Percentiles rank a stretch among this genome's conserved stretches.
These are phyloP conservation scores for Fissipunctia ypsillon DNA, from an alignment of 2,888 invertebrate genomes.

Conservation along the genomic window DNA sequence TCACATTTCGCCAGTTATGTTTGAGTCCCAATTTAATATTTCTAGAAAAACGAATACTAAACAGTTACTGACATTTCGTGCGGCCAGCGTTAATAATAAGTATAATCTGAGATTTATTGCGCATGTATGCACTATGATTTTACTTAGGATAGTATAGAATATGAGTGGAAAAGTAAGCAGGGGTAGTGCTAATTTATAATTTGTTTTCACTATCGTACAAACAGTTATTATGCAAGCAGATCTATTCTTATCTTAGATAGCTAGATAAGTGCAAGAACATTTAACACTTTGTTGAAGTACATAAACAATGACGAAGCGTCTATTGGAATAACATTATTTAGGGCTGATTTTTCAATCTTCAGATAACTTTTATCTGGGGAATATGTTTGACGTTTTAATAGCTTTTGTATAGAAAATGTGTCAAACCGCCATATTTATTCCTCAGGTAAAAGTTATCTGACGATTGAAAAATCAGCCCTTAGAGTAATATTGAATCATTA, in stretches of 20 bases:
- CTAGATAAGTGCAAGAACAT: conserved; percentile 19
- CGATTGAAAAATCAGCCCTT: no score
- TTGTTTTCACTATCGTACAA: conserved; percentile 17
- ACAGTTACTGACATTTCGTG: no score
- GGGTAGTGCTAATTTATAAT: conserved; percentile 18
- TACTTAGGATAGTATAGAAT: background rate
- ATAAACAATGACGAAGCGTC: conserved; percentile 36
- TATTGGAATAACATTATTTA: background rate
- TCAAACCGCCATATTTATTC: no score
- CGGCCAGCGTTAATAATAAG: background rate
- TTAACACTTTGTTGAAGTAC: conserved; percentile 36
- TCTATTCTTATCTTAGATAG: conserved; percentile 49
- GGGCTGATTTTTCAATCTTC: no score
- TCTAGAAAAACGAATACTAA: no score
- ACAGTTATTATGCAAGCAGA: conserved; percentile 32
- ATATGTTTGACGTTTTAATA: no score
- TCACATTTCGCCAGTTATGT: no score
- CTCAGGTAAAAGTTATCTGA: no score
- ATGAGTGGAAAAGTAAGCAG: conserved; percentile 14
- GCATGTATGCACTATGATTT: background rate
- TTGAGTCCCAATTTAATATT: no score
- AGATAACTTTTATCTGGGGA: no score
- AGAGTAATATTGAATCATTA: conserved; percentile 4
- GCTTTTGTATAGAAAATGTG: no score
- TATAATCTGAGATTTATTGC: background rate